Conservation (phyloP, 2,797 vertebrate species). For the Malacoraja senta region DNA sequence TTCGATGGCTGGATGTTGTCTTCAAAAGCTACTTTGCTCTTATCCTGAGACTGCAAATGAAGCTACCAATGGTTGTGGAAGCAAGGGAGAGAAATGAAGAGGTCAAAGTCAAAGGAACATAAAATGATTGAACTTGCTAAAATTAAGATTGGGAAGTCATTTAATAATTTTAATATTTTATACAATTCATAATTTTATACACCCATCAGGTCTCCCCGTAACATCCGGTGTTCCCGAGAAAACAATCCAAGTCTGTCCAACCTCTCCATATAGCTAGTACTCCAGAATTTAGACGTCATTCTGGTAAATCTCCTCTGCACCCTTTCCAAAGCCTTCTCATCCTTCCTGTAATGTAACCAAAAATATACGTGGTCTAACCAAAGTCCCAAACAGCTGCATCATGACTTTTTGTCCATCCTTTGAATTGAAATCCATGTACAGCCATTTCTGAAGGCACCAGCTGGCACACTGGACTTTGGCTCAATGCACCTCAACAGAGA, state of each 20-base stretch:
- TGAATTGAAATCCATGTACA: too few species aligned
- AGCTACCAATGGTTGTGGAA: neutral
- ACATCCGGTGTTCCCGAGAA: too few species aligned
- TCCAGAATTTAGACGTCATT: too few species aligned
- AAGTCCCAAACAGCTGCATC: too few species aligned
- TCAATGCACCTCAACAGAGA: neutral
- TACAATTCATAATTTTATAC: neutral
- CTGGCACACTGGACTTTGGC: neutral
- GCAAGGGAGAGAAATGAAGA: neutral
- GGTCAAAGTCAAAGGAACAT: neutral
- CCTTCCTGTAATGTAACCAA: too few species aligned
- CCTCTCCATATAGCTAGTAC: too few species aligned
- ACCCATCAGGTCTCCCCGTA: neutral
- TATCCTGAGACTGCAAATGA: neutral
- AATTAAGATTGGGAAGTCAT: neutral
- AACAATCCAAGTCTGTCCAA: too few species aligned
- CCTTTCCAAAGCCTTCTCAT: too few species aligned
- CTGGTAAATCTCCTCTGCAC: too few species aligned
- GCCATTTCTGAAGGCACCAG: neutral
- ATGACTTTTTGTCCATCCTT: too few species aligned
- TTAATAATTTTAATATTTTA: neutral
- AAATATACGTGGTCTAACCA: neutral
- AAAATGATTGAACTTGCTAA: neutral
- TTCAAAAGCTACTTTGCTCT: neutral
- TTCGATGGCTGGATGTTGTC: neutral